Evolutionary conservation across 1,140 invertebrate genomes (phyloP).

Genomic region (Aleiodes sp.): DNA sequence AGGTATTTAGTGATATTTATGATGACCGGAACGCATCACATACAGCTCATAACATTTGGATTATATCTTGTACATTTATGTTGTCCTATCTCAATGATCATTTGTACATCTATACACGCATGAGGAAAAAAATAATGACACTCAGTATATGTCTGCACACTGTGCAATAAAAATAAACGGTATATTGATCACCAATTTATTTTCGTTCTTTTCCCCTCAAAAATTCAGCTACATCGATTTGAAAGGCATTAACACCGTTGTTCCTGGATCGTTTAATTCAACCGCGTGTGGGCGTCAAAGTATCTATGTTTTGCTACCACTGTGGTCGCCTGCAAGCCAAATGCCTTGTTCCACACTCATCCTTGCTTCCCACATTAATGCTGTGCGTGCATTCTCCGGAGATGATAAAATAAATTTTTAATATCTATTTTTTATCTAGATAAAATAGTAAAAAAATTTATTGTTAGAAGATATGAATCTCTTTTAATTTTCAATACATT

Average conservation of each 20-base stretch:
- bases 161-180: neutral
- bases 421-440: no score
- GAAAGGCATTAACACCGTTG: conserved; percentile 27
- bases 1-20: no score
- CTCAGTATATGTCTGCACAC: no score
- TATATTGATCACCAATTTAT: neutral
- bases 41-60: no score
- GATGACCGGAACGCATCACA: no score
- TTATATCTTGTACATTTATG: no score
- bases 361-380: neutral
- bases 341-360: neutral
- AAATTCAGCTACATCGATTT: conserved; percentile 20
- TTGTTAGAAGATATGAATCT: no score
- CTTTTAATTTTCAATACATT: no score
- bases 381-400: neutral
- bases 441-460: no score
- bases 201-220: neutral
- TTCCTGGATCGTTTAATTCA: conserved; percentile 19
- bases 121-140: no score
- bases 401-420: neutral
- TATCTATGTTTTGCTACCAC: conserved; percentile 25
- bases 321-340: neutral
- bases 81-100: no score
- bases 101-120: no score
- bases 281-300: conserved; percentile 19